phyloP scores from a whole-genome alignment of 2,797 vertebrate species.

The Oryzias sinensis region DNA sequence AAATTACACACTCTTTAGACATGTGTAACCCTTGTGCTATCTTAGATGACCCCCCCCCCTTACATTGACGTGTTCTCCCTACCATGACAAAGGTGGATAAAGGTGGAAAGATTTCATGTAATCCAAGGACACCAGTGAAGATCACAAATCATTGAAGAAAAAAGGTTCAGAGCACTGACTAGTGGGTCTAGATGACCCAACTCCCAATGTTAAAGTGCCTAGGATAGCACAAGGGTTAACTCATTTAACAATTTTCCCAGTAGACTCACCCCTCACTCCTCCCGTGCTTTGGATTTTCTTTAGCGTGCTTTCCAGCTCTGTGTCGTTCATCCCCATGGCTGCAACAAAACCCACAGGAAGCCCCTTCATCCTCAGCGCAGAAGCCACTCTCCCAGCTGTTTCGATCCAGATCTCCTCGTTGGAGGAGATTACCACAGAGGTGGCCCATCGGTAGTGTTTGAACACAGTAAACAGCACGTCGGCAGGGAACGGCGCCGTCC shows the following conservation, averaged over 20 bases:
- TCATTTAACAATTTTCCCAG: neutral
- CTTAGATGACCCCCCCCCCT: no score
- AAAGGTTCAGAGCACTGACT: no score
- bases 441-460: conserved; percentile 82
- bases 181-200: no score
- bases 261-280: conserved; percentile 74
- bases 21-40: no score
- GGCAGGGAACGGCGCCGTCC: conserved; percentile 67
- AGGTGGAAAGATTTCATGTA: no score
- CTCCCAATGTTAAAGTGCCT: no score
- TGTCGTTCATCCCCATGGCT: conserved; percentile 71
- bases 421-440: conserved; percentile 77
- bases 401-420: conserved; percentile 81
- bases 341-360: conserved; percentile 75
- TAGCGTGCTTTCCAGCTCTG: conserved; percentile 69
- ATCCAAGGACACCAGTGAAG: no score
- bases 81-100: no score
- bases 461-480: conserved; percentile 75
- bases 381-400: conserved; percentile 70
- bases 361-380: conserved; percentile 72
- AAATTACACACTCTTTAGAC: no score
- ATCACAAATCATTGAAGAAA: no score
- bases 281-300: conserved; percentile 67
- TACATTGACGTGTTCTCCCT: no score
- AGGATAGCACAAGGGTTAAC: no score